Percentiles rank a stretch among this genome's conserved stretches.
These are phyloP conservation scores for Drosophila repleta DNA, from an alignment of 1,140 invertebrate species.

Conservation along the genomic window DNA sequence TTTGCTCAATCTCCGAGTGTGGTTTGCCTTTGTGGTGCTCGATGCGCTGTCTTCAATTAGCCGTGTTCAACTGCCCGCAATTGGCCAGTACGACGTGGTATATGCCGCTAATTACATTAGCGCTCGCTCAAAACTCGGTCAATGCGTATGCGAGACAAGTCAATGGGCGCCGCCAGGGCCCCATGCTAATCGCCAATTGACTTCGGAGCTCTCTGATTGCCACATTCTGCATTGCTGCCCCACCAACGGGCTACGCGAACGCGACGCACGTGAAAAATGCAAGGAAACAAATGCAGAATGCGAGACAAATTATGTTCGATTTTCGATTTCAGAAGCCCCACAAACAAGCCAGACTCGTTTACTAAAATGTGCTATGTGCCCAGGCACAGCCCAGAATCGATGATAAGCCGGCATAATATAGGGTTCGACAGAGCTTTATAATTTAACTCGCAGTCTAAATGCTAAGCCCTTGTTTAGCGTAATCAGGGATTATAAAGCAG, in stretches of 20 bases:
- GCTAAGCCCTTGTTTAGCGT: neutral
- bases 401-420: neutral
- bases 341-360: conserved; percentile 15
- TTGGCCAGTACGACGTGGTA: conserved; percentile 55
- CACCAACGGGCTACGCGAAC: neutral
- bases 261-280: conserved; percentile 45
- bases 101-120: conserved; percentile 83
- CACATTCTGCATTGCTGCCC: neutral
- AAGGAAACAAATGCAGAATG: conserved; percentile 36
- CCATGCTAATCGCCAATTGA: conserved; percentile 60
- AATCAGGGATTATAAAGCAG: neutral
- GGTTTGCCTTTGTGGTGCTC: conserved; percentile 35
- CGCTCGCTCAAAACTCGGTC: conserved; percentile 72
- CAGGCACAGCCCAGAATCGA: neutral
- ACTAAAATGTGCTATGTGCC: conserved; percentile 19
- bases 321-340: conserved; percentile 66
- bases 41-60: conserved; percentile 74
- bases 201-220: conserved; percentile 55
- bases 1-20: conserved; percentile 29
- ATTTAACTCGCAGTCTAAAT: too few species aligned
- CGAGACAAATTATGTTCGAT: conserved; percentile 63
- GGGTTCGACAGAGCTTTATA: neutral
- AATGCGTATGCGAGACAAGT: conserved; percentile 69
- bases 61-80: conserved; percentile 65
- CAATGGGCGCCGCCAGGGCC: conserved; percentile 62